Evolutionary conservation across 1,140 invertebrate species (phyloP).

Genomic region (Mya arenaria): DNA sequence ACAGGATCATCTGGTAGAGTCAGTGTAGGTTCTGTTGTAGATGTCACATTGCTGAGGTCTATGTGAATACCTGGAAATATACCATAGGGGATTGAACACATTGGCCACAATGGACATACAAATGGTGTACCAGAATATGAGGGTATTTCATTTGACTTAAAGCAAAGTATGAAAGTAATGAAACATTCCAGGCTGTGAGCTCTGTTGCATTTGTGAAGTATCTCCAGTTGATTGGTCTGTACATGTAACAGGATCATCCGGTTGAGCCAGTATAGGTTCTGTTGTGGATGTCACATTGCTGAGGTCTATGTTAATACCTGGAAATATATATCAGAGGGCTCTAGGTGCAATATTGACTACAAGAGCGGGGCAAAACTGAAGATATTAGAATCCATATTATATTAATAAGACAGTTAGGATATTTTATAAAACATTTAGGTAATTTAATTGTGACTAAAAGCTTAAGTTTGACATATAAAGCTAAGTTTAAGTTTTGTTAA

Average conservation of each 20-base stretch:
- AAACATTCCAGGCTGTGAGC: neutral
- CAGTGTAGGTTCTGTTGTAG: no score
- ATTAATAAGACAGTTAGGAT: neutral
- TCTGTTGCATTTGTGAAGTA: neutral
- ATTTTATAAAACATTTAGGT: conserved; percentile 7
- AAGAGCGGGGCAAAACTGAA: neutral
- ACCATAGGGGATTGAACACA: neutral
- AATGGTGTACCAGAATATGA: neutral
- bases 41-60: no score
- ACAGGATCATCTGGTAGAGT: no score
- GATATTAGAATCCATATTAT: neutral
- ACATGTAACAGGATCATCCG: neutral
- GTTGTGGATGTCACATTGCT: conserved; percentile 7
- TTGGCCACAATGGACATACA: neutral
- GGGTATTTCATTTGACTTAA: neutral
- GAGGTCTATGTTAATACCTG: neutral
- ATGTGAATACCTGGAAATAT: no score
- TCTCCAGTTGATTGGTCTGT: neutral
- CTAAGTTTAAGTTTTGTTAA: conserved; percentile 3
- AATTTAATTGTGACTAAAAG: neutral
- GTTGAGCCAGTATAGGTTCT: neutral
- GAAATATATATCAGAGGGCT: conserved; percentile 6
- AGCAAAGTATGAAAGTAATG: neutral
- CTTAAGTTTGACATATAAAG: conserved; percentile 3
- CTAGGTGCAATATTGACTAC: neutral